These are phyloP conservation scores for Rhopalosiphum nymphaeae DNA, from an alignment of 2,888 invertebrate genomes.

Conservation along the genomic window DNA sequence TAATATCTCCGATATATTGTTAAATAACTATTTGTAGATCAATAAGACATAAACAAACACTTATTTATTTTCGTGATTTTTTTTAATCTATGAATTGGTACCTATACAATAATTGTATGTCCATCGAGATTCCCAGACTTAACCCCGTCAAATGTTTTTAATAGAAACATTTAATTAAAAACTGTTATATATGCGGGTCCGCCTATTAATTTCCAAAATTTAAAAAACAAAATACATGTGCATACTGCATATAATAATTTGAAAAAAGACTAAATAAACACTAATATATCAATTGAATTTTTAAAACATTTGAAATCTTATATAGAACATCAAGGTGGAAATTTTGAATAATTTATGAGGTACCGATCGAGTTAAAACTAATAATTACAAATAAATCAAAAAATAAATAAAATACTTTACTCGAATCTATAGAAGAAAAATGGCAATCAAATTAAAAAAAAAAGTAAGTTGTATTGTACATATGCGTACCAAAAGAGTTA, in stretches of 20 bases:
- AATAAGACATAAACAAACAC: neutral
- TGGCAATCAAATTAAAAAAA: no score
- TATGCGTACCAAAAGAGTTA: no score
- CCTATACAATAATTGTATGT: no score
- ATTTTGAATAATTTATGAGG: neutral
- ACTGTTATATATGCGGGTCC: neutral
- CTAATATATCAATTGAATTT: neutral
- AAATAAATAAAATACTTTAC: no score
- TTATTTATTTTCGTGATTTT: neutral
- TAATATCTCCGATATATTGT: neutral
- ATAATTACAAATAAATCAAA: no score
- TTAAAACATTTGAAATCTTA: neutral
- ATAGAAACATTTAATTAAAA: slow-evolving; percentile 17
- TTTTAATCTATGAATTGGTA: neutral
- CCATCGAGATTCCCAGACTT: neutral
- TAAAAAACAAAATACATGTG: neutral
- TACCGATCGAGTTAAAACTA: neutral
- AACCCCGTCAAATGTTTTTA: neutral
- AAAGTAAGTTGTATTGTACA: no score
- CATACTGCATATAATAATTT: neutral
- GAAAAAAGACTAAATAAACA: neutral
- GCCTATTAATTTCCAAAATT: neutral
- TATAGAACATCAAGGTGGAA: neutral
- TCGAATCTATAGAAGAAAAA: no score
- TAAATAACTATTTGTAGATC: neutral